These are phyloP conservation scores for Acrocephalus scirpaceus DNA, from an alignment of 2,797 vertebrate genomes.

Conservation along the genomic window DNA sequence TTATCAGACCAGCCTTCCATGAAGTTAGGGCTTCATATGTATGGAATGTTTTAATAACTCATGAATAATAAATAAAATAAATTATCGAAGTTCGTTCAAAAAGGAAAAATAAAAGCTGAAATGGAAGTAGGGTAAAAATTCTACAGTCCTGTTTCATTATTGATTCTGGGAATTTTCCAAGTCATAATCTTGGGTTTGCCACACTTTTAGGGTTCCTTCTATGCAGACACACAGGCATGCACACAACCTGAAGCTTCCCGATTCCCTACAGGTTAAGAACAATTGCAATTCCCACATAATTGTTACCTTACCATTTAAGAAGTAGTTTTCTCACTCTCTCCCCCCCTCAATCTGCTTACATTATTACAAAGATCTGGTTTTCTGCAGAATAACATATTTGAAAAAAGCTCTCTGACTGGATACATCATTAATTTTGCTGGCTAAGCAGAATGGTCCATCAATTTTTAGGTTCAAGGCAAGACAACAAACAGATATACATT, in stretches of 20 bases:
- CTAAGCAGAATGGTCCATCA: not conserved
- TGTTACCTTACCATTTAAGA: not conserved
- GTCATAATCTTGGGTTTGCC: rapidly evolving
- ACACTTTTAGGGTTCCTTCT: not conserved
- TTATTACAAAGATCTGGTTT: not conserved
- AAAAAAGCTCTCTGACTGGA: not conserved
- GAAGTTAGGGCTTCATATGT: not conserved
- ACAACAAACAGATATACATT: not conserved
- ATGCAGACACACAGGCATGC: not conserved
- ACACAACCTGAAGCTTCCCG: not conserved
- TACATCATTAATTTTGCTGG: not conserved
- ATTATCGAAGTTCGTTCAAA: not conserved
- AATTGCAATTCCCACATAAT: not conserved
- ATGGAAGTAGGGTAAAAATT: not conserved
- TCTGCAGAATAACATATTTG: not conserved
- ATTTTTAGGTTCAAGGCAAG: not conserved
- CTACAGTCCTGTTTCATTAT: not conserved
- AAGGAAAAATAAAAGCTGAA: not conserved
- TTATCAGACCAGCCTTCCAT: not conserved
- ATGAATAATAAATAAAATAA: not conserved
- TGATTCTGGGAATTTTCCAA: not conserved
- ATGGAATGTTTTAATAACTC: not conserved
- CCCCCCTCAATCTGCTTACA: not conserved
- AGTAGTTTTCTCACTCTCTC: not conserved
- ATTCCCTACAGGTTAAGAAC: not conserved